Evolutionary conservation across 2,113 vertebrate genomes (phyloP).

Genomic region (Petrocephalus zakoni): DNA sequence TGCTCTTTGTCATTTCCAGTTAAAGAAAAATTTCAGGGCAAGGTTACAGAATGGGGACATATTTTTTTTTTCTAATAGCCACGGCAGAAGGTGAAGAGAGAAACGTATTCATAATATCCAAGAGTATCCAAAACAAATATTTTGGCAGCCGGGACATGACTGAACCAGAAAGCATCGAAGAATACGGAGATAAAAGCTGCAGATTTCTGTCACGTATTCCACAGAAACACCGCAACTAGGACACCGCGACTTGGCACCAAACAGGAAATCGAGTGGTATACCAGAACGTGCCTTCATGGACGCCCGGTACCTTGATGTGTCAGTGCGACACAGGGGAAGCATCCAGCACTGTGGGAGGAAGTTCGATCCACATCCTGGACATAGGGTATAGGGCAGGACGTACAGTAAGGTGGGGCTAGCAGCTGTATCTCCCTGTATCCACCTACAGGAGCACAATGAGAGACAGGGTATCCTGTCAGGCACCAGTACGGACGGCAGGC

Average conservation of each 20-base stretch:
- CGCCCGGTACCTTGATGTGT: not conserved
- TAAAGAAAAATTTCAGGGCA: not conserved
- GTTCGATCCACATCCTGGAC: not conserved
- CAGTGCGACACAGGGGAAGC: not conserved
- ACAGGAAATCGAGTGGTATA: not conserved
- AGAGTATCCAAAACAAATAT: not conserved
- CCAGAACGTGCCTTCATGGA: not conserved
- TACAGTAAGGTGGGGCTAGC: constrained; percentile 1
- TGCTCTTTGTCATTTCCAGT: not conserved
- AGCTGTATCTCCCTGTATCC: not conserved
- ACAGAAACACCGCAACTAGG: not conserved
- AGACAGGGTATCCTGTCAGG: constrained; percentile 14
- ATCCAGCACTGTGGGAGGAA: not conserved
- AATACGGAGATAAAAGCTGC: not conserved
- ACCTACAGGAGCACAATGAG: constrained; percentile 1
- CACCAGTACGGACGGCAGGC: constrained; percentile 20
- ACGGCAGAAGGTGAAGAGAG: not conserved
- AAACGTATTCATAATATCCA: not conserved
- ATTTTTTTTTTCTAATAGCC: too few relatives aligned
- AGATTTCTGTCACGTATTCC: not conserved
- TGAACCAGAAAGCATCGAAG: not conserved
- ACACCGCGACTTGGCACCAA: not conserved
- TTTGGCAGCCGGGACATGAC: not conserved
- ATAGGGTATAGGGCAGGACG: not conserved
- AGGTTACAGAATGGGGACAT: not conserved